Evolutionary conservation across 1,140 invertebrate species (phyloP).

Genomic region (Acyrthosiphon pisum): DNA sequence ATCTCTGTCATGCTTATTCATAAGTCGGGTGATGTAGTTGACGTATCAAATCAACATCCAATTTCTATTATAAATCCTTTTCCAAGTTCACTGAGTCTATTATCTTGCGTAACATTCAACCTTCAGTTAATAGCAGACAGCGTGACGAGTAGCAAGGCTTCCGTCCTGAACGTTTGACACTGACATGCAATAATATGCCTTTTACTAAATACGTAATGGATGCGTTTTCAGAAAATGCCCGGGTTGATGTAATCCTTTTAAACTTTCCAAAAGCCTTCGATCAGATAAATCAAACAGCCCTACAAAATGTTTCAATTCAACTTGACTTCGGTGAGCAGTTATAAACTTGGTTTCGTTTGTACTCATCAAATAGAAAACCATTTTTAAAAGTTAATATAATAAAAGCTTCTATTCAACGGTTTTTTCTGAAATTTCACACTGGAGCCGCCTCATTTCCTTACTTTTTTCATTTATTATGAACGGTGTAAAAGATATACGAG

Average conservation of each 20-base stretch:
- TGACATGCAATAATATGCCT: neutral
- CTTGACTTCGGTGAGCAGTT: too few species aligned
- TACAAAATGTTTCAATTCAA: too few species aligned
- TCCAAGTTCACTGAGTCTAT: neutral
- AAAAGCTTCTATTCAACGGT: too few species aligned
- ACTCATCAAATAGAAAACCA: too few species aligned
- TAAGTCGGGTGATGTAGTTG: neutral
- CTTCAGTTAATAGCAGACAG: neutral
- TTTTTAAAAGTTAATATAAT: too few species aligned
- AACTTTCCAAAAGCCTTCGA: neutral
- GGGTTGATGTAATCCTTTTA: neutral
- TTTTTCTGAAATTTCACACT: too few species aligned
- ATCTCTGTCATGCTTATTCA: neutral
- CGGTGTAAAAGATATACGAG: too few species aligned
- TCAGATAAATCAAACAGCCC: too few species aligned
- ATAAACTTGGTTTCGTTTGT: too few species aligned
- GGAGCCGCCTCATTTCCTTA: too few species aligned
- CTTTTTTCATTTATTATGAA: too few species aligned
- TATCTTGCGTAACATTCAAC: neutral
- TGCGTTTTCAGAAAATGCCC: neutral
- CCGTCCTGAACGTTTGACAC: neutral
- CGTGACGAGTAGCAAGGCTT: neutral
- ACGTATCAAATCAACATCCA: neutral
- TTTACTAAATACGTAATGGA: neutral
- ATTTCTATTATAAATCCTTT: neutral